Conservation (phyloP, 2,113 vertebrate genomes). For the Edolisoma coerulescens region DNA sequence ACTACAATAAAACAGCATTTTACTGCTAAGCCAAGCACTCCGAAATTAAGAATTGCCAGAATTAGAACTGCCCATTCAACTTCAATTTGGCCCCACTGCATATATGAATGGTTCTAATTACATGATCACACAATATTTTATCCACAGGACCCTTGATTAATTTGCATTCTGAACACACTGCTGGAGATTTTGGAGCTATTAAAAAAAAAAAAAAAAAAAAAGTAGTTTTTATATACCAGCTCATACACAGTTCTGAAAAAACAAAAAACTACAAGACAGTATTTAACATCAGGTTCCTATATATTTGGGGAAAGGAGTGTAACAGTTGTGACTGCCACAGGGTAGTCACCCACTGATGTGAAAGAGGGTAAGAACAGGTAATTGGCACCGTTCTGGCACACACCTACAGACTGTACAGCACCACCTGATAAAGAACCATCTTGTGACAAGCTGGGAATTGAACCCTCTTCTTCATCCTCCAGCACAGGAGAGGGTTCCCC, state of each 20-base stretch:
- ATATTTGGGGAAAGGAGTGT: not conserved
- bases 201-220: not conserved
- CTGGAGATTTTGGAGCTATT: not conserved
- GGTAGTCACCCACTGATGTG: not conserved
- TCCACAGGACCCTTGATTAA: not conserved
- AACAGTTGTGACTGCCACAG: not conserved
- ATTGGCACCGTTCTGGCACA: not conserved
- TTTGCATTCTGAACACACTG: not conserved
- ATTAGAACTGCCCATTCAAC: constrained; percentile 23
- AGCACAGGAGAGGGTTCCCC: not conserved
- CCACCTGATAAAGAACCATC: not conserved
- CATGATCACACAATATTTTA: not conserved
- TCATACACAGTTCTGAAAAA: not conserved
- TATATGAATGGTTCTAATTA: not conserved
- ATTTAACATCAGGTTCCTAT: not conserved
- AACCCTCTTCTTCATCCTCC: not conserved
- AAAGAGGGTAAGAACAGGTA: not conserved
- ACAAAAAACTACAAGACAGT: not conserved
- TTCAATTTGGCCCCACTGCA: not conserved
- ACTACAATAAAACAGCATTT: constrained; percentile 41
- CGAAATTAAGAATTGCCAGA: constrained; percentile 16
- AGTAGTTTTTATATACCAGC: not conserved
- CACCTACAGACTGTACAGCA: not conserved
- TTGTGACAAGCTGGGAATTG: not conserved
- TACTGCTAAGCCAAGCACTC: constrained; percentile 15